Percentiles rank a stretch among this genome's conserved stretches.
Conservation (phyloP, 2,113 vertebrate species). For the Dicerorhinus sumatrensis region DNA sequence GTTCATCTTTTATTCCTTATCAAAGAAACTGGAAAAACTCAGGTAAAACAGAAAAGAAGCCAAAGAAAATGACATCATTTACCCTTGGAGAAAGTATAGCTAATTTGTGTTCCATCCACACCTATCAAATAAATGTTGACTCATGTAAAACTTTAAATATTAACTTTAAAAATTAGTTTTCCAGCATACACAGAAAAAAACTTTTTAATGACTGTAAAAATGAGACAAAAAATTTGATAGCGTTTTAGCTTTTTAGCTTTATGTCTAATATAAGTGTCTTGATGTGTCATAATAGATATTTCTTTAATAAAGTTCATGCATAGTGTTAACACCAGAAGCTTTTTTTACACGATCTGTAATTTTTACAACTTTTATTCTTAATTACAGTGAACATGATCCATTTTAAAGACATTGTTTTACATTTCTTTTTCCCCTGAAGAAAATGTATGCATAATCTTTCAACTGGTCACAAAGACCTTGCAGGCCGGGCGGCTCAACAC, state of each 20-base stretch:
- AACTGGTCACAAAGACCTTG: neutral
- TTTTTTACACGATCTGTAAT: neutral
- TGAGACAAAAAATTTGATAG: neutral
- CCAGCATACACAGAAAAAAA: neutral
- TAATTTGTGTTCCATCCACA: neutral
- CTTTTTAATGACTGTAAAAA: neutral
- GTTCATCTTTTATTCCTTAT: constrained; percentile 47
- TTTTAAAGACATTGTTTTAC: neutral
- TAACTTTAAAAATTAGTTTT: constrained; percentile 50
- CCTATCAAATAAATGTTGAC: constrained; percentile 22
- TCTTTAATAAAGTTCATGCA: neutral
- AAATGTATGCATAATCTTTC: neutral
- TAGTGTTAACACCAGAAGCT: neutral
- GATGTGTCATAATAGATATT: neutral
- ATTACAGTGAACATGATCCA: neutral
- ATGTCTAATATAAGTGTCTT: neutral
- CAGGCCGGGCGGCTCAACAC: neutral
- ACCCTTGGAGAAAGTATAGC: neutral
- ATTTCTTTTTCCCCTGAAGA: neutral
- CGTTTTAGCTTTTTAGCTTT: constrained; percentile 21
- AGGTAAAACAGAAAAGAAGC: constrained; percentile 18
- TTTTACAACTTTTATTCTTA: constrained; percentile 10
- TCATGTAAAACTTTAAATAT: neutral
- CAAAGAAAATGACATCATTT: constrained; percentile 18
- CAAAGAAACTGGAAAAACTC: neutral